phyloP scores from a whole-genome alignment of 2,113 vertebrate species.

The Geococcyx californianus region DNA sequence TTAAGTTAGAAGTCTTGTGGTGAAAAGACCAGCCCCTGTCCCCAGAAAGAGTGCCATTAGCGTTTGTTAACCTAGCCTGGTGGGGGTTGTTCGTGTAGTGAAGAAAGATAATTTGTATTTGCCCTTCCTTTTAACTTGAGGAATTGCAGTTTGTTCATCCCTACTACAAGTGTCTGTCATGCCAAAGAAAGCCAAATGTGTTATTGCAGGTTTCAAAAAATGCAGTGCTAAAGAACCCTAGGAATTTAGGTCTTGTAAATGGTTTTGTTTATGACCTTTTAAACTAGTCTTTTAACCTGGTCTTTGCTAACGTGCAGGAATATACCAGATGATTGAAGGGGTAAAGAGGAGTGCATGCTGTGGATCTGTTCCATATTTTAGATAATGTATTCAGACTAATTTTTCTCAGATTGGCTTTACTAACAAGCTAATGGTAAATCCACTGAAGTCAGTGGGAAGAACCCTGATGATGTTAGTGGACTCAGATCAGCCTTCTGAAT shows the following conservation, averaged over 20 bases:
- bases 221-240: neutral
- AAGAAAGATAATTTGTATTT: slow-evolving; percentile 46
- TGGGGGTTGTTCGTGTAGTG: slow-evolving; percentile 18
- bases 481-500: neutral
- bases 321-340: neutral
- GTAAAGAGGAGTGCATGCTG: neutral
- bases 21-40: neutral
- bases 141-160: neutral
- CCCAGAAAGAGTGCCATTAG: slow-evolving; percentile 2
- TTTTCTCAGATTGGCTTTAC: neutral
- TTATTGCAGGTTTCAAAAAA: neutral
- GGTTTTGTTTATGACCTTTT: neutral
- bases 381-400: neutral
- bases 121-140: slow-evolving; percentile 15
- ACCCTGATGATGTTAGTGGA: neutral
- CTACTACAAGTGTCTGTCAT: neutral
- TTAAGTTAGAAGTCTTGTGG: neutral
- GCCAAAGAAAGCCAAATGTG: neutral
- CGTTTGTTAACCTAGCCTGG: slow-evolving; percentile 66
- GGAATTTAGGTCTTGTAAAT: neutral
- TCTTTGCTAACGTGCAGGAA: neutral
- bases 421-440: neutral
- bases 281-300: neutral
- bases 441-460: neutral
- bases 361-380: neutral